Base-by-base conservation (phyloP, 2,888 invertebrate species). In the Drosophila testacea region DNA sequence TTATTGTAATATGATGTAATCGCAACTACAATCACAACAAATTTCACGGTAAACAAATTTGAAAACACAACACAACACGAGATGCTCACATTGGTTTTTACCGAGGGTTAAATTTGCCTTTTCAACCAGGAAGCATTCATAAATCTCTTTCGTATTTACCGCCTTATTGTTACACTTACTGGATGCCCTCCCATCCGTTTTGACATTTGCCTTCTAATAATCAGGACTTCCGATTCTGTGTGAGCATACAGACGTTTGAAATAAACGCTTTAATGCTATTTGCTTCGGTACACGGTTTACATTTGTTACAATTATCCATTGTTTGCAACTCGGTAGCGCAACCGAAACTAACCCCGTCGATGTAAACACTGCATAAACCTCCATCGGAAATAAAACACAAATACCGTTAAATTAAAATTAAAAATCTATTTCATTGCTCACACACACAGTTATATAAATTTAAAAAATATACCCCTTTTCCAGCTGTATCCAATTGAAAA, bases 201-300 rank as follows among this genome's bases (percentile, higher is more conserved):
- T 89, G 89, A 85, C 88, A 89, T 85, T 88, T 88, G 73, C 80
- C 81, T 72, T 73, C 83, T 79, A 85, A 89, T 82, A 89, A 85
- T 83, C 81, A 76, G 86, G 78, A 81, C 57, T 82, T 89, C 89
- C 86, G 83, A 85, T 73, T 64, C 69, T 62, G 62, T 77, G 62
- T 51, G 69, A 71, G 56, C 64, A 69, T 30, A 62, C 57, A 64
- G 63, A 66, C 69, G 62, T 64, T 64, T 22, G 51, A 57, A 79
- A 66, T 74, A 69, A 69, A 89, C 88, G 90, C 88, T 88, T 81
- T 86, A 89, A 88, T 74, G 57, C 60, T 50, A 86, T 88, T 88
- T 69, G 90, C 38, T 65, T 67, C 84, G 90, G 77, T 83, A 52
- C 59, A 84, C 88, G 73, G 90, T 81, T 87, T 83, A 89, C 90